Conservation (phyloP, 2,797 vertebrate species). For the Macropus fuliginosus region DNA sequence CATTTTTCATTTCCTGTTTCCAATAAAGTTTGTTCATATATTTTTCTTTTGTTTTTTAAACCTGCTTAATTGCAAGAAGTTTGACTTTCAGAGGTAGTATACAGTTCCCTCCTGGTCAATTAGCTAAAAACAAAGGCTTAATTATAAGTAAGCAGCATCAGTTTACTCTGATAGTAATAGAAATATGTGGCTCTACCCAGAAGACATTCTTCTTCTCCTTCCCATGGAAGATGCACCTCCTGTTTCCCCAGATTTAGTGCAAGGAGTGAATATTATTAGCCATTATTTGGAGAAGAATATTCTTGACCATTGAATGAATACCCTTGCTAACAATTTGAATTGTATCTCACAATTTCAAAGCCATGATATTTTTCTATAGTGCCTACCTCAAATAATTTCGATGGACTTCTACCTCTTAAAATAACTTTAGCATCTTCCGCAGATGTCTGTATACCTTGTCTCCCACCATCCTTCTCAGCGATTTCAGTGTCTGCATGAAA, state of each 20-base stretch:
- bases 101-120: background rate
- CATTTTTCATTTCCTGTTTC: slow-evolving; percentile 4
- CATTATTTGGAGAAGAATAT: background rate
- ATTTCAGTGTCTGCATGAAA: background rate
- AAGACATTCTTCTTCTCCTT: background rate
- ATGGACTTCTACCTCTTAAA: background rate
- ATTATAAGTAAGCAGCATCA: background rate
- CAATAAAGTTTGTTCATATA: background rate
- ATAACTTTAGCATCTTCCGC: background rate
- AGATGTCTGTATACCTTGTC: background rate
- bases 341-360: background rate
- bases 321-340: background rate
- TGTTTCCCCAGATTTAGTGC: background rate
- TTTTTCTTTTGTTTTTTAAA: background rate
- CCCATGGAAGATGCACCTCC: background rate
- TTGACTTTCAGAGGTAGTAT: background rate
- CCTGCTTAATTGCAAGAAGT: background rate
- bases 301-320: background rate
- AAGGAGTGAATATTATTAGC: background rate
- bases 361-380: background rate
- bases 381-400: background rate
- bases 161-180: background rate
- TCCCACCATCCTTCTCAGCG: background rate
- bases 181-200: background rate
- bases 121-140: background rate